Conservation (phyloP, 2,113 vertebrate genomes). For the Sturnira hondurensis region DNA sequence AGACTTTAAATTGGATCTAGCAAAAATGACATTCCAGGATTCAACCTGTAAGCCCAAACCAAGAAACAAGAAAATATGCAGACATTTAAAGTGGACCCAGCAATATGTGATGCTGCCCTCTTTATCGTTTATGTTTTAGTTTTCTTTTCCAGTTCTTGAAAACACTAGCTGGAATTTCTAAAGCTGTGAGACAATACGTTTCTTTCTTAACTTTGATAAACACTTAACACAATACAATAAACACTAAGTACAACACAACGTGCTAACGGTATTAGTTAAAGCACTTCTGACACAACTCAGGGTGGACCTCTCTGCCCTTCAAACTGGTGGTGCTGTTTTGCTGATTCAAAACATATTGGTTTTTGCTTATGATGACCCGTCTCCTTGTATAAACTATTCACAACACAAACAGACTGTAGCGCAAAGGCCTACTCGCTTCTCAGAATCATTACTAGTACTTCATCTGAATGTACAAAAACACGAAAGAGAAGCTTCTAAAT, state of each 20-base stretch:
- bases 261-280: not conserved
- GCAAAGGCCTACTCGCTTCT: conserved; percentile 6
- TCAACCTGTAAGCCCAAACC: not conserved
- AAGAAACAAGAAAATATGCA: not conserved
- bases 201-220: not conserved
- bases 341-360: not conserved
- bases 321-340: not conserved
- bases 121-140: not conserved
- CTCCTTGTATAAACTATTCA: not conserved
- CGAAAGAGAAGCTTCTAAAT: not conserved
- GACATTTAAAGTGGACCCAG: not conserved
- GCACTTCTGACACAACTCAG: not conserved
- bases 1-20: conserved; percentile 17
- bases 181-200: not conserved
- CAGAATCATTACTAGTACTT: not conserved
- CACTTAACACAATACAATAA: not conserved
- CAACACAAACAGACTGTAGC: not conserved
- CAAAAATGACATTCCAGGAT: not conserved
- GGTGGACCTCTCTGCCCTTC: not conserved
- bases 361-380: conserved; percentile 16
- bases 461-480: not conserved
- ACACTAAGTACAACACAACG: not conserved
- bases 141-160: conserved; percentile 9
- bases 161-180: not conserved
- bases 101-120: not conserved